phyloP scores from a whole-genome alignment of 2,113 vertebrate genomes.

The Chiloscyllium plagiosum region DNA sequence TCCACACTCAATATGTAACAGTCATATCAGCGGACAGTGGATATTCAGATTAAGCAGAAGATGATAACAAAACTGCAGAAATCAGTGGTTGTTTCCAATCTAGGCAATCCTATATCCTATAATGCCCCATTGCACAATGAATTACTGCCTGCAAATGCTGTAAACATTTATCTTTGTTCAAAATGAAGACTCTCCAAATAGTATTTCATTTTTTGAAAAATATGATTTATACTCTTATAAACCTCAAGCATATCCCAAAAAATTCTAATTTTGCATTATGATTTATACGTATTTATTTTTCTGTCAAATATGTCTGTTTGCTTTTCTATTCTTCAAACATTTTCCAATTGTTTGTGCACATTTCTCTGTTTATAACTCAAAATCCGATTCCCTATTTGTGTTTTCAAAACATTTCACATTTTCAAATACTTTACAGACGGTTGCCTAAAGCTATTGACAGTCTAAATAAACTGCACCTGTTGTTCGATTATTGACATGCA shows the following conservation, averaged over 20 bases:
- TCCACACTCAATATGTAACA: neutral
- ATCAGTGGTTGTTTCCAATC: neutral
- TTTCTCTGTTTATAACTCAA: neutral
- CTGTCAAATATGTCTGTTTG: neutral
- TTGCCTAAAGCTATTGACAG: conserved; percentile 21
- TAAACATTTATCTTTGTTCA: neutral
- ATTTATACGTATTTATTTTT: too few relatives aligned
- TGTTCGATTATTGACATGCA: conserved; percentile 51
- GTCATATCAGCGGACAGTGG: neutral
- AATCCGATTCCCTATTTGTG: neutral
- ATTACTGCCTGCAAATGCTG: neutral
- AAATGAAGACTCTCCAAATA: neutral
- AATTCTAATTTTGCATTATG: neutral
- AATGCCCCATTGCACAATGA: neutral
- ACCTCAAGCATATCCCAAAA: neutral
- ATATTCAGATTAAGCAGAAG: neutral
- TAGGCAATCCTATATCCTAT: neutral
- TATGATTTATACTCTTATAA: neutral
- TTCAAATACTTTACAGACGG: neutral
- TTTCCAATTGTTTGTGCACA: too few relatives aligned
- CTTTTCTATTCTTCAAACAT: neutral
- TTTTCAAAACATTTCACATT: conserved; percentile 16
- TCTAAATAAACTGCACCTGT: conserved; percentile 54
- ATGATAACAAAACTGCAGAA: neutral
- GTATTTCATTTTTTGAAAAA: neutral